These are phyloP conservation scores for Cryptocephalus moraei DNA, from an alignment of 2,888 invertebrate genomes.

Conservation along the genomic window DNA sequence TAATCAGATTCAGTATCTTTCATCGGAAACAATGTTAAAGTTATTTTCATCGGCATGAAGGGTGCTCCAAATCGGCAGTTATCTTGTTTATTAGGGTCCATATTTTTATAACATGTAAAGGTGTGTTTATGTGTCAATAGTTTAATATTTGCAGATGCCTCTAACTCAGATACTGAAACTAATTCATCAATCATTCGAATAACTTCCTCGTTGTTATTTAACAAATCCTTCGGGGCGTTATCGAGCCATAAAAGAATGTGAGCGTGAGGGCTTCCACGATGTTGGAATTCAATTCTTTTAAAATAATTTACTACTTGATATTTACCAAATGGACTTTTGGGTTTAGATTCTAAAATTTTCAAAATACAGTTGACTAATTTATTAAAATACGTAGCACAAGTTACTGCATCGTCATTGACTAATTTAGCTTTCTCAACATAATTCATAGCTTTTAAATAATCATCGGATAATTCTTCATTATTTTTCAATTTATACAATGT, in stretches of 20 bases:
- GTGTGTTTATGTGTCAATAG: conserved; percentile 25
- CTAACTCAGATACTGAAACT: conserved; percentile 16
- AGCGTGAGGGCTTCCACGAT: conserved; percentile 27
- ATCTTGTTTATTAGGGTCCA: conserved; percentile 1
- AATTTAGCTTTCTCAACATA: conserved; percentile 7
- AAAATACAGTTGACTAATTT: conserved; percentile 27
- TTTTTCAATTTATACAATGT: conserved; percentile 21
- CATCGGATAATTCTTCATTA: conserved; percentile 5
- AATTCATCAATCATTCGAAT: conserved; percentile 21
- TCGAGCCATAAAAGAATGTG: conserved; percentile 28
- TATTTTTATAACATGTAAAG: conserved; percentile 23
- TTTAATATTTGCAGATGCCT: conserved; percentile 20
- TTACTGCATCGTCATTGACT: conserved; percentile 8
- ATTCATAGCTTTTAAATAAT: conserved; percentile 3
- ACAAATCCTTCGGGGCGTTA: conserved; percentile 20
- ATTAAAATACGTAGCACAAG: conserved; percentile 18
- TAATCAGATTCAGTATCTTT: conserved; percentile 4
- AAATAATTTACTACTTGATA: conserved; percentile 26
- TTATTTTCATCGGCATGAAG: conserved; percentile 21
- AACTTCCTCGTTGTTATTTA: conserved; percentile 6
- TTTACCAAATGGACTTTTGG: conserved; percentile 25
- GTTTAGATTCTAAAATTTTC: conserved; percentile 18
- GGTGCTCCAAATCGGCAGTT: conserved; percentile 25
- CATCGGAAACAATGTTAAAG: conserved; percentile 19
- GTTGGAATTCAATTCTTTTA: conserved; percentile 29